Conservation (phyloP, 2,888 invertebrate species). For the Dilophus febrilis region DNA sequence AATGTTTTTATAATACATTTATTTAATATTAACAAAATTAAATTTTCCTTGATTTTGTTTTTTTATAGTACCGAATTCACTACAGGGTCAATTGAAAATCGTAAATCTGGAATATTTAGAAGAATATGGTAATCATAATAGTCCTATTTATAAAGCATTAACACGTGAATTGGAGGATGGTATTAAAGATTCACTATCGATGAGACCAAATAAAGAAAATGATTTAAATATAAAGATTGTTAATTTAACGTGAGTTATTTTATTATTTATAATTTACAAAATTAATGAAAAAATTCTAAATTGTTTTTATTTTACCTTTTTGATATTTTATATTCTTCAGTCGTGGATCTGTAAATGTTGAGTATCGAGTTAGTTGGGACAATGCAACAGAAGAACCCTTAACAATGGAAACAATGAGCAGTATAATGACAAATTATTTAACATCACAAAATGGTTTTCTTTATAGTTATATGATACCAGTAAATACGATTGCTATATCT, state of each 20-base stretch:
- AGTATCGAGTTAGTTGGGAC: constrained; percentile 48
- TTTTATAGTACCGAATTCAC: constrained; percentile 43
- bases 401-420: constrained; percentile 31
- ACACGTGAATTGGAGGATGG: constrained; percentile 39
- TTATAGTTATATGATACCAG: constrained; percentile 30
- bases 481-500: constrained; percentile 15
- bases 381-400: constrained; percentile 33
- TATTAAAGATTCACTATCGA: constrained; percentile 34
- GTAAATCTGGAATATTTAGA: constrained; percentile 46
- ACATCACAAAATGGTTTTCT: constrained; percentile 41
- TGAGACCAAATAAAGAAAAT: constrained; percentile 28
- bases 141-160: constrained; percentile 42
- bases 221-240: constrained; percentile 41
- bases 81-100: constrained; percentile 50
- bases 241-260: constrained; percentile 39
- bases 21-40: not conserved
- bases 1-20: too few relatives aligned
- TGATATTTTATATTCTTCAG: constrained; percentile 25
- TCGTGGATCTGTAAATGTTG: constrained; percentile 45
- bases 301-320: too few relatives aligned
- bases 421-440: constrained; percentile 34
- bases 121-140: constrained; percentile 40
- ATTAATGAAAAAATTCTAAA: too few relatives aligned
- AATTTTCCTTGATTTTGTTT: constrained; percentile 11
- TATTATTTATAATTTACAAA: too few relatives aligned